A percentile compares a stretch with the other conserved stretches of the same genome.
Evolutionary conservation across 1,140 invertebrate species (phyloP).

Genomic region (Drosophila pachea): DNA sequence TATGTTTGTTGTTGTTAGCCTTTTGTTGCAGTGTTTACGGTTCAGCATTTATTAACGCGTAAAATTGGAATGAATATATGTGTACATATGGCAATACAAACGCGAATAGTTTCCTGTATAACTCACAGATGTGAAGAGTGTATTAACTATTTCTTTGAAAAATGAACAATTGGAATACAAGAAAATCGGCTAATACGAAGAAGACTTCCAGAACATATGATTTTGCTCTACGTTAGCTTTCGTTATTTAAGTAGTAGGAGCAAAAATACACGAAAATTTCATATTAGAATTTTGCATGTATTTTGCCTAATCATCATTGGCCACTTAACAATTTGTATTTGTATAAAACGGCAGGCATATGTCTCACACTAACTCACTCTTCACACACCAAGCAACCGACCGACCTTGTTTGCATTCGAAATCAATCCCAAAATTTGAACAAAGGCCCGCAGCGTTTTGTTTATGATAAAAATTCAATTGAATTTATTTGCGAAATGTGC

Average conservation of each 20-base stretch:
- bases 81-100: too few relatives aligned
- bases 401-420: slow-evolving; percentile 38
- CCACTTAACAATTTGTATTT: slow-evolving; percentile 27
- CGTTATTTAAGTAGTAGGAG: too few relatives aligned
- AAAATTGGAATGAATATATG: slow-evolving; percentile 24
- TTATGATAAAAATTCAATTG: slow-evolving; percentile 63
- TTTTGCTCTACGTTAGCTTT: too few relatives aligned
- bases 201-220: too few relatives aligned
- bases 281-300: slow-evolving; percentile 12
- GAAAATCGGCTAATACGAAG: too few relatives aligned
- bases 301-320: slow-evolving; percentile 40
- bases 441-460: slow-evolving; percentile 62
- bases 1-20: slow-evolving; percentile 45
- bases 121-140: too few relatives aligned
- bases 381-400: not conserved
- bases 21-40: slow-evolving; percentile 48
- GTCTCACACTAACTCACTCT: slow-evolving; percentile 28
- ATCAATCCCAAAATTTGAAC: slow-evolving; percentile 68
- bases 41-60: slow-evolving; percentile 49
- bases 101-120: slow-evolving; percentile 14
- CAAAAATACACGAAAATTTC: not conserved
- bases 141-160: too few relatives aligned
- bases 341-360: slow-evolving; percentile 18
- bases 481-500: slow-evolving; percentile 57
- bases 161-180: too few relatives aligned